A percentile compares a stretch with the other conserved stretches of the same genome.
Evolutionary conservation across 2,797 vertebrate genomes (phyloP).

Genomic region (Coreius guichenoti): DNA sequence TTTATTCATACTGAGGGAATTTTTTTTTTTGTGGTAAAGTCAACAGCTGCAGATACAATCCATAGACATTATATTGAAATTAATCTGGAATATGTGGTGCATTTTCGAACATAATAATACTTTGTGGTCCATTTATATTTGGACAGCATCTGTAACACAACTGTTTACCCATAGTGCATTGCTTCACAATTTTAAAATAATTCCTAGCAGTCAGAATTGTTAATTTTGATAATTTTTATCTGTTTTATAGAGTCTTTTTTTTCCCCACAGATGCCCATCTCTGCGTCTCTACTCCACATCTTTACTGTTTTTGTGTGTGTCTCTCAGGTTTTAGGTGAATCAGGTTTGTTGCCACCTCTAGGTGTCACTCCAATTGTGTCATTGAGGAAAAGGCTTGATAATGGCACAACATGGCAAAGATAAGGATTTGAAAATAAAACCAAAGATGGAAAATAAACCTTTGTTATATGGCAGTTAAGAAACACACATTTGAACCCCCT

Average conservation of each 20-base stretch:
- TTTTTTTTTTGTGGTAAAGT: neutral
- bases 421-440: neutral
- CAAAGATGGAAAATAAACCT: neutral
- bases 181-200: neutral
- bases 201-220: neutral
- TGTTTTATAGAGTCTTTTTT: neutral
- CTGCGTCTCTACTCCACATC: slow-evolving; percentile 19
- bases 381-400: slow-evolving; percentile 1
- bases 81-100: too few relatives aligned
- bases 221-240: neutral
- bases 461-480: neutral
- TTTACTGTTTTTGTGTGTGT: slow-evolving; percentile 7
- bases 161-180: neutral
- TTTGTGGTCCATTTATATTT: neutral
- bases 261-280: neutral
- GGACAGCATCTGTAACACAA: neutral
- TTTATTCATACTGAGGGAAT: neutral
- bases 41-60: neutral
- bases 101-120: neutral
- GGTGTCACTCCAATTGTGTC: slow-evolving; percentile 38
- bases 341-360: slow-evolving; percentile 26
- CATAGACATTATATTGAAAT: neutral
- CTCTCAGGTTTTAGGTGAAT: neutral
- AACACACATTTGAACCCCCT: slow-evolving; percentile 55
- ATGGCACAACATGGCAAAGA: neutral